Base-by-base conservation (phyloP, 2,797 vertebrate genomes). In the Poeciliopsis presidionis region DNA sequence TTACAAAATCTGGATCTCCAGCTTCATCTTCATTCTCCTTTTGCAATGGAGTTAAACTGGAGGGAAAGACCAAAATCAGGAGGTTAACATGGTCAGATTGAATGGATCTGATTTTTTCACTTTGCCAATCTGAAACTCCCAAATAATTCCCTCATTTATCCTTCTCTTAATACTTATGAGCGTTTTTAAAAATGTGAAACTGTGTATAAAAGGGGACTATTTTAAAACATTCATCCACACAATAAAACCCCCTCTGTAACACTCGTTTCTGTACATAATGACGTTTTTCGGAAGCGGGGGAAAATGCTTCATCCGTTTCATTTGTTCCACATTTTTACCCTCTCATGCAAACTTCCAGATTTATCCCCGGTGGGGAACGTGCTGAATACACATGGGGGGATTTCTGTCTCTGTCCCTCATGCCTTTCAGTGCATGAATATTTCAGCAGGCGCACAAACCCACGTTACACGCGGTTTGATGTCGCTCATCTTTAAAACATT, bases 401-500 rank as follows among this genome's bases (percentile, higher is more conserved):
- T 86, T 83, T 81, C 59, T 72, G 45, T 43, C 83, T 55, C 80
- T 1, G 36, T 87, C 76, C 75, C 75, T 18, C 69, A 86, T 82
- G 74, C 73, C 72, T 82, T 81, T 69, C 45, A 18, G 2, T 47
- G 43, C 77, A 85, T 88, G 81, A 75, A 86, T 90, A 81, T 90
- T 90, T 80, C 55, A 88, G 5, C 22, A 59, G 7, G 36, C 61
- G 76, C 77, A 73, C 79, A 63, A 13, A 14, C 39, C 55, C 5
- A 61, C 69, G 25, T 45, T 45, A 73, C 51, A 77, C 69, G 22
- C 51, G 75, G 55, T 33, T 77, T 72, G 84, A 84, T 78, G 75
- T 51, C 69, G 47, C 74, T 91, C 81, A 89, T 88, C 78, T 87
- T 91, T 89, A 81, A 91, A 88, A 81, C 88, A 90, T 84, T 53